phyloP scores from a whole-genome alignment of 2,113 vertebrate genomes.

The Stercorarius parasiticus region DNA sequence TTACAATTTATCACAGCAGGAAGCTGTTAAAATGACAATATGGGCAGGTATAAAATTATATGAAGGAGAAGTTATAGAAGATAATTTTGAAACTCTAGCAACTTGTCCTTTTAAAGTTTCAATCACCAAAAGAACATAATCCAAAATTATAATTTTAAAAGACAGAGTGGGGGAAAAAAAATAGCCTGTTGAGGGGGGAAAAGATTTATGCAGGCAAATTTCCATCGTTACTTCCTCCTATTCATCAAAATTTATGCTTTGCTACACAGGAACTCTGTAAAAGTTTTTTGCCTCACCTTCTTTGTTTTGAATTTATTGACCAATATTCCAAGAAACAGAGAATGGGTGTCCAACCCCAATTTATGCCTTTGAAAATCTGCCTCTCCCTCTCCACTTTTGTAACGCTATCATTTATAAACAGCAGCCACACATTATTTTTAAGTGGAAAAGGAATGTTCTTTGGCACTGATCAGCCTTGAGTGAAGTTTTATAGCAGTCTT shows the following conservation, averaged over 20 bases:
- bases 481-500: conserved; percentile 36
- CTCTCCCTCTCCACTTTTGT: not conserved
- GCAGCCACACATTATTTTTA: conserved; percentile 4
- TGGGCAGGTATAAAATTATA: conserved; percentile 34
- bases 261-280: not conserved
- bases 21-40: conserved; percentile 59
- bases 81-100: conserved; percentile 40
- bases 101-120: conserved; percentile 38
- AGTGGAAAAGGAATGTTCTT: conserved; percentile 49
- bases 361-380: not conserved
- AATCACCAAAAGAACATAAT: not conserved
- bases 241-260: not conserved
- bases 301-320: not conserved
- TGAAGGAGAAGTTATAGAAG: conserved; percentile 24
- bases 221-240: not conserved
- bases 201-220: not conserved
- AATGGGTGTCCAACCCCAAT: not conserved
- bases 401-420: conserved; percentile 1
- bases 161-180: not conserved
- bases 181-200: not conserved
- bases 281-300: not conserved
- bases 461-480: conserved; percentile 5
- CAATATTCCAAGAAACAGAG: not conserved
- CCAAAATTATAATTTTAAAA: conserved; percentile 7
- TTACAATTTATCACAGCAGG: conserved; percentile 61